Evolutionary conservation across 2,888 invertebrate genomes (phyloP), one percentile per base, ranked within the genome.

Genomic region (Cerastoderma edule): DNA sequence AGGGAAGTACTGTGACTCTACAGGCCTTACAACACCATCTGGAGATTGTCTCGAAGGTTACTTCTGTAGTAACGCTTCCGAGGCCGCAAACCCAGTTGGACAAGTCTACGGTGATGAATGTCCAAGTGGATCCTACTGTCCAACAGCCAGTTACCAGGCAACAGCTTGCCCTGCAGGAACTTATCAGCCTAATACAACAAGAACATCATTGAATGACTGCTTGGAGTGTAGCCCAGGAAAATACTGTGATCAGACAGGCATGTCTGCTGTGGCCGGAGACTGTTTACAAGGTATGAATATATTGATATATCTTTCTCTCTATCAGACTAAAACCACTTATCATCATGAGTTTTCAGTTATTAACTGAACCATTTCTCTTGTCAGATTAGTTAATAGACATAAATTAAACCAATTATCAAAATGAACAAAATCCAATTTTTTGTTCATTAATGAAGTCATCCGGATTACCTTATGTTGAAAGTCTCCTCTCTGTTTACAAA

Each of bases 81-180:
- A 89, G 78, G 86, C 87, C 64, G 89, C 89, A 13, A 89, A 84
- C 56, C 91, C 91, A 8, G 84, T 90, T 0, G 86, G 85, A 5
- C 78, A 89, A 69, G 68, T 67, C 6, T 92, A 91, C 56, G 92
- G 92, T 48, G 90, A 91, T 69, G 88, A 91, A 71, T 92, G 92
- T 72, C 91, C 91, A 32, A 78, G 75, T 0, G 92, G 92, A 13
- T 78, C 85, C 65, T 92, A 86, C 79, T 92, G 92, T 79, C 89
- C 88, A 33, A 79, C 79, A 28, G 78, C 83, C 30, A 91, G 90
- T 80, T 83, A 88, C 67, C 75, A 85, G 72, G 91, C 91, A 5
- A 85, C 77, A 54, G 85, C 89, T 0, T 92, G 92, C 75, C 80
- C 84, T 24, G 88, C 88, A 10, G 91, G 92, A 16, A 89, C 89